Evolutionary conservation across 1,140 invertebrate genomes (phyloP).

Genomic region (Dufourea novaeangliae): DNA sequence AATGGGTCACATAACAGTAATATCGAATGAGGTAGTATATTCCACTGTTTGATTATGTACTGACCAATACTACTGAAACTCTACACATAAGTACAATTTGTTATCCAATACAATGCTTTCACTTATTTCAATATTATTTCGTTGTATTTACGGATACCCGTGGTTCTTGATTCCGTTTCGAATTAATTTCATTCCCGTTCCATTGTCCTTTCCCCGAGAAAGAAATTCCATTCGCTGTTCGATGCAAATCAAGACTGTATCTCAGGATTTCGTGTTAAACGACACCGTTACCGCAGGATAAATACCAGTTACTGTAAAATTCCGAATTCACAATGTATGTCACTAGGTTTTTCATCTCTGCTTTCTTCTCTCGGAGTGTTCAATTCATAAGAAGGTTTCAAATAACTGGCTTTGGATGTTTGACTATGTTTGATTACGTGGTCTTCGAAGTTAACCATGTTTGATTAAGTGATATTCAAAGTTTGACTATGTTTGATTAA

Average conservation of each 20-base stretch:
- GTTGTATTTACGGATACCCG: not conserved
- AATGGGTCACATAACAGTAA: not conserved
- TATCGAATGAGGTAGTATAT: not conserved
- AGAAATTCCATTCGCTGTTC: slow-evolving; percentile 1
- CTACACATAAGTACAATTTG: not conserved
- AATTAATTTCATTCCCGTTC: not conserved
- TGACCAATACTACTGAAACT: not conserved
- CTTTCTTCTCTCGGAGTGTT: too few relatives aligned
- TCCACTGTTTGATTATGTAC: not conserved
- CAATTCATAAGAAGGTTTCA: not conserved
- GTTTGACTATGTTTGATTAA: not conserved
- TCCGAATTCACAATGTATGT: too few relatives aligned
- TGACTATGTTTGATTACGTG: not conserved
- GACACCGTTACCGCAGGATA: not conserved
- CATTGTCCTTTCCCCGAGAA: not conserved
- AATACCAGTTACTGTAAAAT: not conserved
- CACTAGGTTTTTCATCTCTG: too few relatives aligned
- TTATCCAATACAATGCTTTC: not conserved
- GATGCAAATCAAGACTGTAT: not conserved
- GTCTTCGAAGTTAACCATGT: not conserved
- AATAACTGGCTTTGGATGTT: not conserved
- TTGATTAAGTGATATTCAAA: not conserved
- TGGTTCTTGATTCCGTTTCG: not conserved
- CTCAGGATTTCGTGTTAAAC: not conserved
- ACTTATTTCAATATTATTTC: not conserved